Evolutionary conservation across 2,888 invertebrate genomes (phyloP), one percentile per base, ranked within the genome.

Genomic region (Lathronympha strigana): DNA sequence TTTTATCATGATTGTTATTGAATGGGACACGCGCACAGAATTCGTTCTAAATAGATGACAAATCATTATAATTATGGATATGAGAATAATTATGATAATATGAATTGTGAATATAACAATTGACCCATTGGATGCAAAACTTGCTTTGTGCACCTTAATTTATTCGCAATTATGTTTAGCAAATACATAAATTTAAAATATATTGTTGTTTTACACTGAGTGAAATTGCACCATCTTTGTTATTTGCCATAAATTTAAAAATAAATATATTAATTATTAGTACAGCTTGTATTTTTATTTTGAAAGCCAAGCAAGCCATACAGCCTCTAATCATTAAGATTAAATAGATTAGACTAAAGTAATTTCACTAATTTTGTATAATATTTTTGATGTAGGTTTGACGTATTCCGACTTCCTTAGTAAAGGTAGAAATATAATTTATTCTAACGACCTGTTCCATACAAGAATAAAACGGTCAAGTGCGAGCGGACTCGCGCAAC

Each of bases 231-330:
- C 69, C 68, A 70, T 63, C 71, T 79, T 72, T 82, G 80, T 81
- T 81, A 83, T 78, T 86, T 87, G 87, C 87, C 86, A 87, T 87
- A 79, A 79, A 78, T 79, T 82, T 80, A 74, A 78, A 81, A 84
- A 83, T 84, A 83, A 83, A 84, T 81, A 78, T 78, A 72, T 82
- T 54, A 70, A 33, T 57, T 55, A 70, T 72, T 72, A 67, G 67
- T 63, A 70, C 28, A 61, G 13, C 19, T 63, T 28, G 50, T 55
- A 63, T 63, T 31, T 61, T 63, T 70, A 67, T 36, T 49, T 3
- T 47, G n/a, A n/a, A n/a, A n/a, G n/a, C n/a, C n/a, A n/a, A n/a
- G n/a, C n/a, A n/a, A n/a, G n/a, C n/a, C n/a, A n/a, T n/a, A n/a
- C n/a, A n/a, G n/a, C n/a, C n/a, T n/a, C n/a, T n/a, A n/a, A n/a